A percentile compares a stretch with the other conserved stretches of the same genome.
These are phyloP conservation scores for Globia sparganii DNA, from an alignment of 2,888 invertebrate genomes.

Conservation along the genomic window DNA sequence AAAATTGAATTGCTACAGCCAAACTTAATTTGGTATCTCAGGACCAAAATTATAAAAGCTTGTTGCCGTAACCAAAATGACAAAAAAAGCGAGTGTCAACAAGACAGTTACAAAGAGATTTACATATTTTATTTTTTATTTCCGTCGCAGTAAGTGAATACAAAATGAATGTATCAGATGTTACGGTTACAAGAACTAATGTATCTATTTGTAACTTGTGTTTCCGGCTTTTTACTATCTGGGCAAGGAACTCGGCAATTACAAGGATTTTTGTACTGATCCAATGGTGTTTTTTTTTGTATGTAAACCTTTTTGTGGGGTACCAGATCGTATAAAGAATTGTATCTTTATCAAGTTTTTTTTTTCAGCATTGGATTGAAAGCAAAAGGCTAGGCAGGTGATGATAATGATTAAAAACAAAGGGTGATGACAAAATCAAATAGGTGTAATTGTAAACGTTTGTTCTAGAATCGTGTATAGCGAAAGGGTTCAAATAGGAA, in stretches of 20 bases:
- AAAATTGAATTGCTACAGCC: background rate
- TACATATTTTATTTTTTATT: slow-evolving; percentile 53
- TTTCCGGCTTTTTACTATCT: slow-evolving; percentile 84
- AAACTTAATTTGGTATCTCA: background rate
- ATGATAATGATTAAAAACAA: too few species aligned
- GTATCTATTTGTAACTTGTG: slow-evolving; percentile 85
- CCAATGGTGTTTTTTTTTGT: background rate
- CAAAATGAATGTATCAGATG: slow-evolving; percentile 81
- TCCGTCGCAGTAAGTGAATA: slow-evolving; percentile 69
- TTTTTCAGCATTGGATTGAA: background rate
- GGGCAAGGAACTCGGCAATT: slow-evolving; percentile 65
- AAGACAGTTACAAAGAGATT: slow-evolving; percentile 32
- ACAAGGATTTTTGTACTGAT: slow-evolving; percentile 61
- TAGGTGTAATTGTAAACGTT: background rate
- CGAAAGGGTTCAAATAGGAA: background rate
- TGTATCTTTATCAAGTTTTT: background rate
- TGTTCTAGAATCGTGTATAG: background rate
- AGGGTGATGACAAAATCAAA: too few species aligned
- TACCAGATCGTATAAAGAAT: background rate
- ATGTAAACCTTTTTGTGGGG: background rate
- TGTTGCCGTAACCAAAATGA: background rate
- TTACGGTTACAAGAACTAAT: slow-evolving; percentile 84
- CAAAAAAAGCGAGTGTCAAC: slow-evolving; percentile 1
- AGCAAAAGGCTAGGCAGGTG: background rate
- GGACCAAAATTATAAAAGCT: background rate